Evolutionary conservation across 2,888 invertebrate genomes (phyloP), one percentile per base, ranked within the genome.

Genomic region (Andrena minutula): DNA sequence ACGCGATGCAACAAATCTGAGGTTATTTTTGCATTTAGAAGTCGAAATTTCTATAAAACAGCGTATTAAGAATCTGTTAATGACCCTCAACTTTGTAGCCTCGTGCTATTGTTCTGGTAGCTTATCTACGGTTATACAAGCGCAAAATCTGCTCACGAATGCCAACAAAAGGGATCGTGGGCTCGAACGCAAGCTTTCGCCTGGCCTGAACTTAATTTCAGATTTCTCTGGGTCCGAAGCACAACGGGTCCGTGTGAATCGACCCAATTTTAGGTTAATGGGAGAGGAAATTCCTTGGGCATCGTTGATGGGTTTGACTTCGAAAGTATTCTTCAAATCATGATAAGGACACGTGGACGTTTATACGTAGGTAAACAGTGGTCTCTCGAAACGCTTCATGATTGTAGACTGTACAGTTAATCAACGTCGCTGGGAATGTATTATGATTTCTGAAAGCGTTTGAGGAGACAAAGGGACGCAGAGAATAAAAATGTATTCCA

Each of bases 371-470:
- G 7, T 53, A 8, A 53, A 20, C 20, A 23, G 2, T 8, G 53
- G 23, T 53, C 20, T 7, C 53, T 8, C 53, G 56, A 23, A 56
- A 35, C 12, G 10, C n/a, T 41, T 16, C 41, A 5, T 35, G 32
- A 12, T 20, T 51, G 30, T 47, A 53, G 32, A 12, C 12, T 51
- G 30, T 47, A 53, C 32, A 4, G 30, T 30, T n/a, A 23, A n/a
- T 26, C 49, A 49, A 26, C 23, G 23, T 26, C 23, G 23, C 23
- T 10, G 30, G 26, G 23, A 65, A 58, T 47, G 68, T 77, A 77
- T 84, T n/a, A n/a, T n/a, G n/a, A n/a, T n/a, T n/a, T 70, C 66
- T 30, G 35, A 5, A 35, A 53, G 16, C 73, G 85, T 85, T 73
- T 20, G 35, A 35, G 56, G 51, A 71, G 28, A 26, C 73, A 79